Percentiles rank a stretch among this genome's conserved stretches.
Evolutionary conservation across 1,140 invertebrate species (phyloP).

Genomic region (Hyposmocoma kahamanoa): DNA sequence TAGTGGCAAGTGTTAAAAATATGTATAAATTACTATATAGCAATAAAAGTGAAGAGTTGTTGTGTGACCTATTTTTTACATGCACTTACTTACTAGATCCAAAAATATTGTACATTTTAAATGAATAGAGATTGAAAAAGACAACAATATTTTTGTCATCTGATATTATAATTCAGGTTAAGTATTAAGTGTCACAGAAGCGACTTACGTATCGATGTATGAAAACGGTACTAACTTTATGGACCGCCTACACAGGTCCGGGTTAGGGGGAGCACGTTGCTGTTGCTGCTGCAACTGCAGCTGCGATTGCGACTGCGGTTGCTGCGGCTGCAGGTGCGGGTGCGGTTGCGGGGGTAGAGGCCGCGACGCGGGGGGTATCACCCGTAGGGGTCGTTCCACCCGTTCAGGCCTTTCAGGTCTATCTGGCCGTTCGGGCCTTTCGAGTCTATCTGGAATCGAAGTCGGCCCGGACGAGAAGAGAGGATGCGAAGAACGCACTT

Average conservation of each 20-base stretch:
- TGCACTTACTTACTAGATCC: no score
- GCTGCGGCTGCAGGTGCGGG: constrained; percentile 29
- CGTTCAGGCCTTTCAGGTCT: constrained; percentile 23
- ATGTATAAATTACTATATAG: no score
- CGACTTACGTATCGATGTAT: background rate
- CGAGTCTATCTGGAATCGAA: constrained; percentile 10
- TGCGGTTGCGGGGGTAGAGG: constrained; percentile 23
- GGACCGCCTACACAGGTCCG: constrained; percentile 81
- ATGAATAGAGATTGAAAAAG: no score
- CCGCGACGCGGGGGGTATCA: constrained; percentile 28
- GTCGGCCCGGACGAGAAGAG: constrained; percentile 25
- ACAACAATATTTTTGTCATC: no score
- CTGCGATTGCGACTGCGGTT: constrained; percentile 27
- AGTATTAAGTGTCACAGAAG: background rate
- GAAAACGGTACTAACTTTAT: constrained; percentile 75
- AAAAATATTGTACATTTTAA: no score
- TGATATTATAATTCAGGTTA: background rate
- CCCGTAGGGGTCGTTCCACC: constrained; percentile 22
- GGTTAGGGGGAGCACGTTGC: constrained; percentile 66
- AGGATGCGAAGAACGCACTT: constrained; percentile 75
- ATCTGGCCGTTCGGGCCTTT: constrained; percentile 15
- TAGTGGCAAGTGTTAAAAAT: no score
- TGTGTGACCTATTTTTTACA: no score
- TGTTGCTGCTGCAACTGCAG: constrained; percentile 29
- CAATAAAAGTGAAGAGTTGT: no score